Conservation (phyloP, 2,113 vertebrate genomes). For the Blennius ocellaris region DNA sequence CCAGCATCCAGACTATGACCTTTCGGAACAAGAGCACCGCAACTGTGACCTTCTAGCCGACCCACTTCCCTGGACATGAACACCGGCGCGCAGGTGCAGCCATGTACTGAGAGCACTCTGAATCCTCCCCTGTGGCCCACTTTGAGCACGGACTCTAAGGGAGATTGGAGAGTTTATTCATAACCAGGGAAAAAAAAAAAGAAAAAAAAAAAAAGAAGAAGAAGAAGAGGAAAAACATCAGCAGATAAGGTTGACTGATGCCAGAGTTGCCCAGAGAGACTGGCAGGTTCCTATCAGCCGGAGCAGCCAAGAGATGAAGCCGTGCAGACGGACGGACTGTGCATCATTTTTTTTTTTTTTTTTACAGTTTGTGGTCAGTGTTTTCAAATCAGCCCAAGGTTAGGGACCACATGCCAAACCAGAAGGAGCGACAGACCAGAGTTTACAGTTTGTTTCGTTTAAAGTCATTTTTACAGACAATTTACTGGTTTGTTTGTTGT, state of each 20-base stretch:
- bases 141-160: conserved; percentile 51
- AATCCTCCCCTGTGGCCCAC: conserved; percentile 55
- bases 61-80: conserved; percentile 36
- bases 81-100: conserved; percentile 47
- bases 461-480: conserved; percentile 25
- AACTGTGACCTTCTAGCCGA: conserved; percentile 80
- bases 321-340: conserved; percentile 25
- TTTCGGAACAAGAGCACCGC: conserved; percentile 80
- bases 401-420: conserved; percentile 46
- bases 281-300: conserved; percentile 9
- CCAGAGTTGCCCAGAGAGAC: conserved; percentile 12
- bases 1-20: conserved; percentile 86
- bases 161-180: conserved; percentile 47
- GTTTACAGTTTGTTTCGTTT: conserved; percentile 57
- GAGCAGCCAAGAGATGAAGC: conserved; percentile 23
- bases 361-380: conserved; percentile 48
- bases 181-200: conserved; percentile 31
- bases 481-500: conserved; percentile 23
- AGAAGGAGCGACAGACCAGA: conserved; percentile 38
- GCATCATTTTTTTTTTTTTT: too few relatives aligned
- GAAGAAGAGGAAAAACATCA: conserved; percentile 1
- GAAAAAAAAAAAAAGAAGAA: conserved; percentile 17
- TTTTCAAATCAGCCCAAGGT: conserved; percentile 50
- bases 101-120: conserved; percentile 41
- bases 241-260: conserved; percentile 17